Conservation (phyloP, 2,888 invertebrate species). For the Machimus rusticus region DNA sequence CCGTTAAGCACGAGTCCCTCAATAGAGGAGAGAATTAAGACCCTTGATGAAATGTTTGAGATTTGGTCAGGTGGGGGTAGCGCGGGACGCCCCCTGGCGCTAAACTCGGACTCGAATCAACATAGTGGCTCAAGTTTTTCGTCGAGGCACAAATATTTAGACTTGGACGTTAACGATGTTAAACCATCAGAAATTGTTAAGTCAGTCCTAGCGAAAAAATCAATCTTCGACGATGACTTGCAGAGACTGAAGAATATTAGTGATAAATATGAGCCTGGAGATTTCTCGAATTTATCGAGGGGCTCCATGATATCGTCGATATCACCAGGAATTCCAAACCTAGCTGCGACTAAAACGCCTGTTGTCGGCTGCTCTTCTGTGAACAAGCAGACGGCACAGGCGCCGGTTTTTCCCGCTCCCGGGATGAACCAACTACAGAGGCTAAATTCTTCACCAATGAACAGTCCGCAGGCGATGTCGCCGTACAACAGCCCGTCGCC, state of each 20-base stretch:
- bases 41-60: constrained; percentile 92
- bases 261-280: constrained; percentile 78
- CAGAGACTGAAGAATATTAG: constrained; percentile 88
- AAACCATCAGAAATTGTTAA: constrained; percentile 95
- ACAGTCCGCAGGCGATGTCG: constrained; percentile 62
- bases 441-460: constrained; percentile 62
- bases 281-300: constrained; percentile 49
- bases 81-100: constrained; percentile 35
- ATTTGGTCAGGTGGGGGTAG: constrained; percentile 78
- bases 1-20: constrained; percentile 73
- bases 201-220: constrained; percentile 88
- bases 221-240: constrained; percentile 95
- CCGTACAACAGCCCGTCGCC: constrained; percentile 62
- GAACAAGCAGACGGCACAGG: constrained; percentile 47
- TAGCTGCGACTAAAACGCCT: constrained; percentile 58
- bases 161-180: constrained; percentile 79
- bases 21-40: constrained; percentile 90
- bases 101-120: neutral
- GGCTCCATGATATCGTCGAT: constrained; percentile 39
- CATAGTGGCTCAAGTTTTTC: constrained; percentile 48
- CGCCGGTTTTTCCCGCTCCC: constrained; percentile 41
- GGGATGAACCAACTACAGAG: constrained; percentile 54
- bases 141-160: constrained; percentile 76
- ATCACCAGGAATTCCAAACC: constrained; percentile 59
- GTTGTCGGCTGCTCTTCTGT: constrained; percentile 51